Conservation (phyloP, 2,113 vertebrate genomes). For the Tachuris rubrigastra region DNA sequence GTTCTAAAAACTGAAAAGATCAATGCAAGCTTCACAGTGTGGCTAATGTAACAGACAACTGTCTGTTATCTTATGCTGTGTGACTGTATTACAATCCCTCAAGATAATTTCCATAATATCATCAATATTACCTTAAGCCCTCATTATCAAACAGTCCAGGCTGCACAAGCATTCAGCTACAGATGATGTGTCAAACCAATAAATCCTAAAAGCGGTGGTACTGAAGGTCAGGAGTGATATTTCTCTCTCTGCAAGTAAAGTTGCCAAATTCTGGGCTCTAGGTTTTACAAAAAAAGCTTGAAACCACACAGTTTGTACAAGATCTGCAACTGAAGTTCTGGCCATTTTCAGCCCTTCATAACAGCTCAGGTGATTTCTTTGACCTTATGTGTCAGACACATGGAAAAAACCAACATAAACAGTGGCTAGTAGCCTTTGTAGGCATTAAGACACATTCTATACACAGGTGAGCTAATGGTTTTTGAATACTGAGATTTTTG, state of each 20-base stretch:
- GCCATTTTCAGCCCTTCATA: neutral
- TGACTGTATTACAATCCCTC: neutral
- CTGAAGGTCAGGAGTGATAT: neutral
- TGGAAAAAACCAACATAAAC: neutral
- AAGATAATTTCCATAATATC: neutral
- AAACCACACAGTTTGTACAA: neutral
- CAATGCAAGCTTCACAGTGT: neutral
- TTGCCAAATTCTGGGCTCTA: neutral
- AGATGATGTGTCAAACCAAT: neutral
- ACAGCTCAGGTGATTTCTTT: neutral
- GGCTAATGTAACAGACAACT: neutral
- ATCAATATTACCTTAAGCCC: neutral
- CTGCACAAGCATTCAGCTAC: neutral
- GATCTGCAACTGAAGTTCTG: neutral
- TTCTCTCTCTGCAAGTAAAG: neutral
- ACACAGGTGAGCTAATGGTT: fast-evolving
- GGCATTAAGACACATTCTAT: neutral
- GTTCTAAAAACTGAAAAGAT: neutral
- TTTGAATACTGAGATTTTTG: neutral
- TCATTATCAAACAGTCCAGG: neutral
- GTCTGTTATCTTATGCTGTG: neutral
- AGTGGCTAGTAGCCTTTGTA: neutral
- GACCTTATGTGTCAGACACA: neutral
- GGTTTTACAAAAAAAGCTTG: neutral
- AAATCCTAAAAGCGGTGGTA: neutral